A percentile compares a stretch with the other conserved stretches of the same genome.
Evolutionary conservation across 2,113 vertebrate genomes (phyloP).

Genomic region (Excalfactoria chinensis): DNA sequence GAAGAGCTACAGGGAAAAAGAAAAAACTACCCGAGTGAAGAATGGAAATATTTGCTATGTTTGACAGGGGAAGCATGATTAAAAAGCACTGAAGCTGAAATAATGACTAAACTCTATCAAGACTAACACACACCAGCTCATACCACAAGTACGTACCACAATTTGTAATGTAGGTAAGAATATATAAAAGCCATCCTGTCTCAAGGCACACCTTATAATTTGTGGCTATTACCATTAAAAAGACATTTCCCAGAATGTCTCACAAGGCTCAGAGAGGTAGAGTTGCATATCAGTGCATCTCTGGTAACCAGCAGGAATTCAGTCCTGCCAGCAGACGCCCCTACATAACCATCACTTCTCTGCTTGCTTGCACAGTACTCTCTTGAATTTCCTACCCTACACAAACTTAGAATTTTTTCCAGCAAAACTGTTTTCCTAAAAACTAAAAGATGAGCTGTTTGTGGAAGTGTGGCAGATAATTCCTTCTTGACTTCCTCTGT

Average conservation of each 20-base stretch:
- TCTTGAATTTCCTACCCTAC: background rate
- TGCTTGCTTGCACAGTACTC: background rate
- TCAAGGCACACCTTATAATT: constrained; percentile 21
- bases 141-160: background rate
- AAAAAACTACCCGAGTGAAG: constrained; percentile 44
- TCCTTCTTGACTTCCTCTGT: background rate
- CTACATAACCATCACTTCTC: background rate
- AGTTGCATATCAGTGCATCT: background rate
- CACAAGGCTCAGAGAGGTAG: background rate
- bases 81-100: constrained; percentile 73
- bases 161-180: constrained; percentile 33
- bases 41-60: constrained; percentile 34
- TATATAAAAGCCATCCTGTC: constrained; percentile 48
- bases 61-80: constrained; percentile 71
- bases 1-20: background rate
- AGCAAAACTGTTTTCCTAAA: background rate
- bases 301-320: constrained; percentile 8
- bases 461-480: background rate
- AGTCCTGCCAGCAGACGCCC: background rate
- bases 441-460: background rate
- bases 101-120: constrained; percentile 54
- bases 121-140: constrained; percentile 31
- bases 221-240: constrained; percentile 40
- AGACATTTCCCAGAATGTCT: constrained; percentile 8
- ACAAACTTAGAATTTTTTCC: background rate